phyloP scores from a whole-genome alignment of 2,888 invertebrate species.

The Pachymerium ferrugineum region DNA sequence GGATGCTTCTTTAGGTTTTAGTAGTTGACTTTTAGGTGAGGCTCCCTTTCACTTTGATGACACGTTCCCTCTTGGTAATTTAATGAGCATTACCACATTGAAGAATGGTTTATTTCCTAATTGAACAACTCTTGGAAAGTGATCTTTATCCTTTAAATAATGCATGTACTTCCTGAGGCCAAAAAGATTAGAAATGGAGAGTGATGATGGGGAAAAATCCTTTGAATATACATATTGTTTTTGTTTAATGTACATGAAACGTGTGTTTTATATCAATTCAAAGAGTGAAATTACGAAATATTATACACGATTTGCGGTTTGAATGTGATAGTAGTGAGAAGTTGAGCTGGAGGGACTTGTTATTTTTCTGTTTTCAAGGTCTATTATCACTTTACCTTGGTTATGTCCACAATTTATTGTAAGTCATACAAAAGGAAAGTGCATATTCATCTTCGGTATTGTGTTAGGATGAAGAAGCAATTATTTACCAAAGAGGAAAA shows the following conservation, averaged over 20 bases:
- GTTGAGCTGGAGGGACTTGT: no score
- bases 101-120: neutral
- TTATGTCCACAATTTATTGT: constrained; percentile 18
- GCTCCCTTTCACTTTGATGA: neutral
- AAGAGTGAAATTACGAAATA: neutral
- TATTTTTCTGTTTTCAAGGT: neutral
- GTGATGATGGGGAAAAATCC: neutral
- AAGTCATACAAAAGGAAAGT: constrained; percentile 1
- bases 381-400: constrained; percentile 5
- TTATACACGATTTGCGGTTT: neutral
- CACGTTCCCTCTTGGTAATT: neutral
- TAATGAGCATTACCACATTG: neutral
- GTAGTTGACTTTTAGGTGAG: constrained; percentile 23
- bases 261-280: neutral
- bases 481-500: constrained; percentile 11
- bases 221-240: neutral
- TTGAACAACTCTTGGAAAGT: neutral
- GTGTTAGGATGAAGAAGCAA: constrained; percentile 11
- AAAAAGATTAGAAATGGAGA: neutral
- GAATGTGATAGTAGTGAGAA: constrained; percentile 20
- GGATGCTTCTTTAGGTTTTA: constrained; percentile 9
- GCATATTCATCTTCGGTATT: constrained; percentile 17
- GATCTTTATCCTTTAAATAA: constrained; percentile 23
- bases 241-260: neutral
- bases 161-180: no score